These are phyloP conservation scores for Gymnocheta viridis DNA, from an alignment of 2,888 invertebrate species.

Conservation along the genomic window DNA sequence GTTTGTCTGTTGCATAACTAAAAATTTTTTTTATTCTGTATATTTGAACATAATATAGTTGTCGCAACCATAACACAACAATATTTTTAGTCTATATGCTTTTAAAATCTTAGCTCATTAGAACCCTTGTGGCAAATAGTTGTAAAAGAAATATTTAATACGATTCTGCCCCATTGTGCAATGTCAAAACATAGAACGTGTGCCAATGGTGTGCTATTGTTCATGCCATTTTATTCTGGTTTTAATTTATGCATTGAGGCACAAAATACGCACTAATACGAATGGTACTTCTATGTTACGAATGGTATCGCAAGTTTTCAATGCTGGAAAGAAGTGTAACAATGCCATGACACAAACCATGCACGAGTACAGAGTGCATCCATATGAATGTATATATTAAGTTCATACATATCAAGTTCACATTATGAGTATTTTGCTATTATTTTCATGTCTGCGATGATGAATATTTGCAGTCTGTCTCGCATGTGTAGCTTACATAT, in stretches of 20 bases:
- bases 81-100: too few species aligned
- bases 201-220: slow-evolving; percentile 20
- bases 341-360: not conserved
- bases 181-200: slow-evolving; percentile 10
- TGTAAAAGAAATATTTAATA: too few species aligned
- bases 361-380: not conserved
- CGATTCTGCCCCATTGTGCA: not conserved
- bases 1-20: too few species aligned
- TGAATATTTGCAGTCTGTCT: not conserved
- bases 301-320: not conserved
- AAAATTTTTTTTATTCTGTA: too few species aligned
- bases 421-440: not conserved
- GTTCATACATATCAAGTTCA: not conserved
- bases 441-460: not conserved
- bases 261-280: not conserved
- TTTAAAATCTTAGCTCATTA: too few species aligned
- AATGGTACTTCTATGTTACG: not conserved
- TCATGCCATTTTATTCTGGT: not conserved
- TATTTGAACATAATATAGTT: too few species aligned
- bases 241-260: slow-evolving; percentile 6
- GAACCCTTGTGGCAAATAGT: too few species aligned
- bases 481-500: not conserved
- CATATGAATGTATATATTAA: not conserved
- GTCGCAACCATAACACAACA: too few species aligned
- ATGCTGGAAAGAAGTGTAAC: slow-evolving; percentile 7